These are phyloP conservation scores for Rachycentron canadum DNA, from an alignment of 2,797 vertebrate genomes.

Conservation along the genomic window DNA sequence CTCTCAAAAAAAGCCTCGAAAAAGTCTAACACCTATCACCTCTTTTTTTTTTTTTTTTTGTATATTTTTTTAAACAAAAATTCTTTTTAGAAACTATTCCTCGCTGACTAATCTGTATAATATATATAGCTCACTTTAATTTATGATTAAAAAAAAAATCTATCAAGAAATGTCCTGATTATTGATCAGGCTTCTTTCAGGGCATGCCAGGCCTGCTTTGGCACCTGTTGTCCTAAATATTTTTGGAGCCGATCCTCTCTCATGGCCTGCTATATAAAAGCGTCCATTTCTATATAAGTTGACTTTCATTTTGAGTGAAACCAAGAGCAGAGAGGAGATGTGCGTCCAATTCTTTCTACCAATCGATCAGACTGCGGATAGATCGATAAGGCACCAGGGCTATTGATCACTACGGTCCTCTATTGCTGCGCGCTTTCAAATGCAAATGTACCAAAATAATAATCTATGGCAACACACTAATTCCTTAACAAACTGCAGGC, in stretches of 20 bases:
- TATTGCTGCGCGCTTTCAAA: constrained; percentile 83
- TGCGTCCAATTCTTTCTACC: constrained; percentile 73
- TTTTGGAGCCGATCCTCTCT: constrained; percentile 15
- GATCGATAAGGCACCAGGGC: constrained; percentile 83
- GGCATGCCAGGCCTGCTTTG: constrained; percentile 31
- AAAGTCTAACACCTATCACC: neutral
- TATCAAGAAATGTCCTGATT: constrained; percentile 29
- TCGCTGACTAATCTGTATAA: neutral
- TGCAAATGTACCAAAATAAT: constrained; percentile 85
- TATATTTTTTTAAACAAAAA: neutral
- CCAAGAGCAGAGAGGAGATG: constrained; percentile 65
- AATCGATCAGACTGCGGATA: constrained; percentile 85
- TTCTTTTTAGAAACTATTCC: neutral
- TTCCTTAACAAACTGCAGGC: constrained; percentile 82
- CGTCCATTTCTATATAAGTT: constrained; percentile 31
- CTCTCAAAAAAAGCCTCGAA: no score
- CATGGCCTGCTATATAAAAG: constrained; percentile 27
- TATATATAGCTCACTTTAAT: neutral
- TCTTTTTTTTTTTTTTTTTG: neutral
- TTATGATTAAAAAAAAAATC: neutral
- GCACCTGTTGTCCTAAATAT: constrained; percentile 68
- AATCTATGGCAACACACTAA: constrained; percentile 83
- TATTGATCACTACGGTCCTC: constrained; percentile 83
- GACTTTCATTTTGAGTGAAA: constrained; percentile 60
- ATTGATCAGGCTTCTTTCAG: constrained; percentile 39